Evolutionary conservation across 2,113 vertebrate genomes (phyloP), one percentile per base, ranked within the genome.

Genomic region (Lynx canadensis): DNA sequence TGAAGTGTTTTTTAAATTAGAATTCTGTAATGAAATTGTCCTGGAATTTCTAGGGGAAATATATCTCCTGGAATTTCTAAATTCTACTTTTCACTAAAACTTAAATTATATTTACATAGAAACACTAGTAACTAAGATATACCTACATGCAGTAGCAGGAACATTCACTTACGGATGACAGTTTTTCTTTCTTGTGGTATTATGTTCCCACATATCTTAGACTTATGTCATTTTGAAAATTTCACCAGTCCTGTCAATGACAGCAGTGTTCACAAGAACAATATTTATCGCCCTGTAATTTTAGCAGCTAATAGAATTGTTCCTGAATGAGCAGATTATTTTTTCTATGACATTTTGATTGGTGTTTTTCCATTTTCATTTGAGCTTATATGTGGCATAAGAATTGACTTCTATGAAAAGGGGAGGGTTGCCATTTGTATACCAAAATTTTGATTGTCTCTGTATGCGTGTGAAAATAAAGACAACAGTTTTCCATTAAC

Each of bases 301-400:
- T 95, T 86, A 86, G 48, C 31, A 85, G 60, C 89, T 95, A 93
- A 91, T 93, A 63, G 45, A 78, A 81, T 82, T 97, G 92, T 84
- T 94, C 69, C 79, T 81, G 33, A 81, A 52, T 84, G 96, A 94
- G 48, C 57, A 36, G 25, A 85, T 95, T 74, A 63, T 92, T 45
- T 97, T 84, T 94, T 71, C 38, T 68, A 7, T 95, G 95, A 66
- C 83, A 92, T 86, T 96, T 95, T 94, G 78, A 93, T 89, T 82
- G 36, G 33, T 83, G 45, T 96, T 95, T 98, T 69, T 84, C 48
- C 79, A 92, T 89, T 97, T 95, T 92, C 94, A 82, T 92, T 96
- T 96, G 74, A 94, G 41, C 55, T 92, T 95, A 16, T 36, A 68
- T 69, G 36, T 80, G 50, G 36, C 63, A 85, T 84, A 93, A 94